phyloP scores from a whole-genome alignment of 2,888 invertebrate genomes.

The Glyphotaelius pellucidus region DNA sequence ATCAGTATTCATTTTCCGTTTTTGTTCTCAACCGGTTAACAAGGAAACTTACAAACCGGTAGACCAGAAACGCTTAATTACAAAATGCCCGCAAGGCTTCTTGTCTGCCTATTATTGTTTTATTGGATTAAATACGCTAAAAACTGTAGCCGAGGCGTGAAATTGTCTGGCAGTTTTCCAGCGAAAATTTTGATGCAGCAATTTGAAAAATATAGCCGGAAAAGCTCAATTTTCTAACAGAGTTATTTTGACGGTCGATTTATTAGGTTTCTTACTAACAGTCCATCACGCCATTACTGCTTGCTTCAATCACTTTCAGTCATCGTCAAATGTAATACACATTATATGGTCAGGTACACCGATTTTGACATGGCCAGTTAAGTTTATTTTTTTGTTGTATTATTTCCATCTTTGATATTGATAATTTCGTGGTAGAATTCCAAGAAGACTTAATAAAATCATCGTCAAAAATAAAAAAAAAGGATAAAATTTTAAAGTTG shows the following conservation, averaged over 20 bases:
- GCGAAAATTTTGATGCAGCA: not conserved
- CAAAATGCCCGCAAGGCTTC: not conserved
- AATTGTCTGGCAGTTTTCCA: slow-evolving; percentile 2
- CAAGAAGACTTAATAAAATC: too few species aligned
- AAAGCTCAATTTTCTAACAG: not conserved
- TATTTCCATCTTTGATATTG: too few species aligned
- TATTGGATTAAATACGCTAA: not conserved
- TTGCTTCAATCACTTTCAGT: not conserved
- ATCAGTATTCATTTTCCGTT: not conserved
- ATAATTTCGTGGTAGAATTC: too few species aligned
- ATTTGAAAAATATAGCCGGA: not conserved
- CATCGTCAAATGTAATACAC: not conserved
- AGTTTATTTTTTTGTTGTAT: too few species aligned
- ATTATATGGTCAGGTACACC: too few species aligned
- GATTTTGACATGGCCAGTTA: too few species aligned
- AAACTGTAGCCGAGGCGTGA: not conserved
- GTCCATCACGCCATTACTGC: not conserved
- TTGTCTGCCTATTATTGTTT: not conserved
- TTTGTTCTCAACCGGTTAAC: not conserved
- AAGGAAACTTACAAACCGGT: not conserved
- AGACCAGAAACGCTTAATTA: not conserved
- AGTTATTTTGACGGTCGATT: not conserved
- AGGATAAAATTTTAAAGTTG: too few species aligned
- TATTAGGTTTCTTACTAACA: not conserved
- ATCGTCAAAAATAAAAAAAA: too few species aligned